Conservation (phyloP, 2,797 vertebrate genomes). For the Enteromius anoplus region DNA sequence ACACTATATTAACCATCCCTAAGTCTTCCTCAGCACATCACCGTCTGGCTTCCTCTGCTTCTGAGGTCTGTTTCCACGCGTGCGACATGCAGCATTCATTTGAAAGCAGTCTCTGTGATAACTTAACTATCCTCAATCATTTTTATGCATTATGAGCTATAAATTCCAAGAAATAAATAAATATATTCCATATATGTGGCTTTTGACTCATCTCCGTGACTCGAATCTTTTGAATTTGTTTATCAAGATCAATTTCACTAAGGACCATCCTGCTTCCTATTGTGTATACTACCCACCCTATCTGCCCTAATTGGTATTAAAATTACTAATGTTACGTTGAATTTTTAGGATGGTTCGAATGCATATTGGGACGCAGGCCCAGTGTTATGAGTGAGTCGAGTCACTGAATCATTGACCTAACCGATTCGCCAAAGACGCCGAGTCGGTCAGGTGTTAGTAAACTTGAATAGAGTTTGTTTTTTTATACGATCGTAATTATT, state of each 20-base stretch:
- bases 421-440: background rate
- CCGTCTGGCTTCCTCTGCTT: conserved; percentile 25
- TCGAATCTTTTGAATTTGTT: background rate
- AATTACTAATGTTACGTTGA: no score
- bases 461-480: background rate
- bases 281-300: no score
- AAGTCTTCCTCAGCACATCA: conserved; percentile 2
- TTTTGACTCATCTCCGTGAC: background rate
- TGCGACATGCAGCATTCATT: background rate
- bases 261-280: background rate
- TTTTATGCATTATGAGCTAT: background rate
- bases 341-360: no score
- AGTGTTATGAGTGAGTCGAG: background rate
- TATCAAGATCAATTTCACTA: background rate
- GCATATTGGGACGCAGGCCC: no score
- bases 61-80: background rate
- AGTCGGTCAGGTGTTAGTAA: background rate
- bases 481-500: background rate
- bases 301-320: no score
- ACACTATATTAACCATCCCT: conserved; percentile 41
- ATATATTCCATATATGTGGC: background rate
- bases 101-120: background rate
- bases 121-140: background rate
- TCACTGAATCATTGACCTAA: conserved; percentile 15
- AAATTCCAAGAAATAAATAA: background rate